Evolutionary conservation across 1,140 invertebrate species (phyloP).

Genomic region (Drosophila micromelanica): DNA sequence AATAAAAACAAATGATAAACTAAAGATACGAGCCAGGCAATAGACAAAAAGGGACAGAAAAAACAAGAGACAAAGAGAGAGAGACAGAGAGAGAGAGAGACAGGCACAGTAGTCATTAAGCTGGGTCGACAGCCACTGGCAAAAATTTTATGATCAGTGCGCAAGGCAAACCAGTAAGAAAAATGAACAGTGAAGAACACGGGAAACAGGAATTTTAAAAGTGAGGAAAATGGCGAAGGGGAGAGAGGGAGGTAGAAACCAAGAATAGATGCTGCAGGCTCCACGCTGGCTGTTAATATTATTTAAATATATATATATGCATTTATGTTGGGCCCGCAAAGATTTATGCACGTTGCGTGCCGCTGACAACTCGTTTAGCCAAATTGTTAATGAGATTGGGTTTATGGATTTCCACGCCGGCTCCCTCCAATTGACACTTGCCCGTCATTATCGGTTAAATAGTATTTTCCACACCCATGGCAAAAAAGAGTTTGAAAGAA

Average conservation of each 20-base stretch:
- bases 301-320: constrained; percentile 31
- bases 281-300: constrained; percentile 25
- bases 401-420: constrained; percentile 16
- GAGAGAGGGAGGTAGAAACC: neutral
- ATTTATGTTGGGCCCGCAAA: constrained; percentile 4
- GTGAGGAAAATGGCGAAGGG: neutral
- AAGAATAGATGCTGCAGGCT: neutral
- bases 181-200: neutral
- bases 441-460: neutral
- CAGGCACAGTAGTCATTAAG: constrained; percentile 26
- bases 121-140: constrained; percentile 16
- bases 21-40: constrained; percentile 22
- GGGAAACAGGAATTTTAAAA: constrained; percentile 25
- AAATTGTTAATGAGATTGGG: constrained; percentile 36
- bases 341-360: constrained; percentile 35
- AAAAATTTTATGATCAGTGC: constrained; percentile 59
- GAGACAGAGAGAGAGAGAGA: neutral
- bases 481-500: neutral
- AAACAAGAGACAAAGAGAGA: neutral
- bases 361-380: constrained; percentile 39
- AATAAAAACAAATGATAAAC: constrained; percentile 50
- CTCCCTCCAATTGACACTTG: constrained; percentile 7
- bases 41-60: neutral
- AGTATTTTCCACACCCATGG: neutral
- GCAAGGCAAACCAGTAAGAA: constrained; percentile 62